These are phyloP conservation scores for Gorsachius goisagi DNA, from an alignment of 2,113 vertebrate species.

Conservation along the genomic window DNA sequence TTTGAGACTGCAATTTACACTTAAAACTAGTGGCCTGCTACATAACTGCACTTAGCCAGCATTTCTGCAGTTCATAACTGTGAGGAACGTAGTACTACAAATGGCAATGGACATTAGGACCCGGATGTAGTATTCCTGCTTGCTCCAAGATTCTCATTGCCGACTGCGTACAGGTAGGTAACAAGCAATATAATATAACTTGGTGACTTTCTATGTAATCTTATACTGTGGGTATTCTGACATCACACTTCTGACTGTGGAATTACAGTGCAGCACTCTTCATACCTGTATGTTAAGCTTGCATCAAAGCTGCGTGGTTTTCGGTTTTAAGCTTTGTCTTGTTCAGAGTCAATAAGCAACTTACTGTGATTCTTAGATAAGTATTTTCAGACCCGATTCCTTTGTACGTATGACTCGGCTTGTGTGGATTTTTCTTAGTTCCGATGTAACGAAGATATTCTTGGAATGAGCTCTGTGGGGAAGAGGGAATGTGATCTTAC, in stretches of 20 bases:
- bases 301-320: constrained; percentile 69
- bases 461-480: constrained; percentile 54
- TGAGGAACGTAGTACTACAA: constrained; percentile 99
- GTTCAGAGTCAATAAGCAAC: constrained; percentile 62
- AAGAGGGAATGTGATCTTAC: constrained; percentile 64
- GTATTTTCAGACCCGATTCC: constrained; percentile 75
- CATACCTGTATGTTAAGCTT: constrained; percentile 72
- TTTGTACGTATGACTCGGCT: constrained; percentile 65
- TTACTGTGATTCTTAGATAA: constrained; percentile 69
- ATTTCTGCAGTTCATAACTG: constrained; percentile 97
- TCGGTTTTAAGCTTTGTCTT: constrained; percentile 70
- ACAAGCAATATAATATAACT: constrained; percentile 87
- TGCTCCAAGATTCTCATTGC: constrained; percentile 98
- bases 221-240: constrained; percentile 89
- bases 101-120: constrained; percentile 99
- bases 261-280: constrained; percentile 94
- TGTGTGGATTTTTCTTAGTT: constrained; percentile 70
- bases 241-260: constrained; percentile 94
- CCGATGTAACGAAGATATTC: constrained; percentile 60
- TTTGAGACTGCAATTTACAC: constrained; percentile 80
- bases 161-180: constrained; percentile 98
- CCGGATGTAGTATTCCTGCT: constrained; percentile 97
- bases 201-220: constrained; percentile 86
- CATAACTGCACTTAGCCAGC: constrained; percentile 92
- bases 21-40: constrained; percentile 84